A percentile compares a stretch with the other conserved stretches of the same genome.
Evolutionary conservation across 2,888 invertebrate genomes (phyloP).

Genomic region (Silvanus unidentatus): DNA sequence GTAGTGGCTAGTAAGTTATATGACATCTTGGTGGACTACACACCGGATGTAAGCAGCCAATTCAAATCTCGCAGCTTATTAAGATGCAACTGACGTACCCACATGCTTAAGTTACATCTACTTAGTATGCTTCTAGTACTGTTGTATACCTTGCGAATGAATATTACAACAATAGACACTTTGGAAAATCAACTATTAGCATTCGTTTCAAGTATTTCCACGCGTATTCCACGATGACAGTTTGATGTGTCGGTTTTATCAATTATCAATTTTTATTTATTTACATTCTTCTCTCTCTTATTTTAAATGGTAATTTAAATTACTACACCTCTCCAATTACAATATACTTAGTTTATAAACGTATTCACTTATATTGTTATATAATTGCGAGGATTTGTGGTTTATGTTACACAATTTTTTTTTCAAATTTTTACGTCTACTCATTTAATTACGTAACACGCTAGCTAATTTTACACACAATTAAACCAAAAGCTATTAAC

Average conservation of each 20-base stretch:
- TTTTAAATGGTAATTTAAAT: constrained; percentile 5
- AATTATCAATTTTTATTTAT: constrained; percentile 7
- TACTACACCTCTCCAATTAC: no score
- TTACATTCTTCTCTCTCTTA: constrained; percentile 2
- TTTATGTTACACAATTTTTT: no score
- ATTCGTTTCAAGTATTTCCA: constrained; percentile 13
- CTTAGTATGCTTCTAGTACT: constrained; percentile 32
- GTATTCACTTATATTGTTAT: no score
- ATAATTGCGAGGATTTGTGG: no score
- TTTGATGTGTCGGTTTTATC: constrained; percentile 9
- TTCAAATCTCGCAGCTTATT: constrained; percentile 34
- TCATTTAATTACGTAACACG: no score
- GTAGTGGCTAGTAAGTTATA: no score
- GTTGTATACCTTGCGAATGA: constrained; percentile 33
- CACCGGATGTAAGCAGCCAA: constrained; percentile 37
- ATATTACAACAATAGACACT: constrained; percentile 29
- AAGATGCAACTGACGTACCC: constrained; percentile 31
- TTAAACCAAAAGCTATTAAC: no score
- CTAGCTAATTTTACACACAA: no score
- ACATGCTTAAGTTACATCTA: constrained; percentile 27
- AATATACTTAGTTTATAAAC: no score
- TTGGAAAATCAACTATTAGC: constrained; percentile 11
- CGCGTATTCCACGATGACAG: constrained; percentile 2
- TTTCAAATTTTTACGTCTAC: no score
- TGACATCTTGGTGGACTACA: constrained; percentile 16